Base-by-base conservation (phyloP, 2,797 vertebrate genomes). In the Acestrorhynchus altus region DNA sequence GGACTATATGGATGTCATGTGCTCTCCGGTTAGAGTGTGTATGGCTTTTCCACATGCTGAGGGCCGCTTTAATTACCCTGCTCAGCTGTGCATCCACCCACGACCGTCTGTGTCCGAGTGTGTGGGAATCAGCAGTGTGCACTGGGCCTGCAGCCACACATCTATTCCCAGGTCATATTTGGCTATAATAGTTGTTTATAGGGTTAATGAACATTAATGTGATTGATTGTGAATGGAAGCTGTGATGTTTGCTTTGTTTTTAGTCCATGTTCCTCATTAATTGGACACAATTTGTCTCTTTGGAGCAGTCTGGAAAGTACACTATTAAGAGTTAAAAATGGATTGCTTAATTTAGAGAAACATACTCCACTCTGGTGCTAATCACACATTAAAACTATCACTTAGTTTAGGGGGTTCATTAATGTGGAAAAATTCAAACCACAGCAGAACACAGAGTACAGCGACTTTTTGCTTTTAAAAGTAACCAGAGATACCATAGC, bases 21-120 rank as follows among this genome's bases (percentile, higher is more conserved):
- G 88, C 84, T 92, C 89, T 90, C 90, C 89, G 84, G 82, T 8
- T 86, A 90, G 89, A 87, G 85, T 87, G 85, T 89, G 82, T 88
- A 92, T 92, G 88, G 78, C 76, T 94, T 94, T 93, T 92, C 91
- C 91, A 93, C 91, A 93, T 91, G 91, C 88, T 84, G 82, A 78
- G 64, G 85, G 81, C 24, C 13, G 6, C 24, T 28, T 59, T 59
- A 59, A 59, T 59, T 59, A 59, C 56, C 85, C 77, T 60, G 75
- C 86, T 91, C 89, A 90, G 88, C 89, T 91, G 89, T 85, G 74
- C 28, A 76, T 78, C 86, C 78, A 72, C 86, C 82, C 81, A 91
- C 90, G 75, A 84, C 90, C 86, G 90, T 88, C 80, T 79, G 85
- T 86, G 67, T 61, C 75, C 84, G 80, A 46, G 13, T 16, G 22